Base-by-base conservation (phyloP, 1,140 invertebrate genomes). In the Euwallacea similis region DNA sequence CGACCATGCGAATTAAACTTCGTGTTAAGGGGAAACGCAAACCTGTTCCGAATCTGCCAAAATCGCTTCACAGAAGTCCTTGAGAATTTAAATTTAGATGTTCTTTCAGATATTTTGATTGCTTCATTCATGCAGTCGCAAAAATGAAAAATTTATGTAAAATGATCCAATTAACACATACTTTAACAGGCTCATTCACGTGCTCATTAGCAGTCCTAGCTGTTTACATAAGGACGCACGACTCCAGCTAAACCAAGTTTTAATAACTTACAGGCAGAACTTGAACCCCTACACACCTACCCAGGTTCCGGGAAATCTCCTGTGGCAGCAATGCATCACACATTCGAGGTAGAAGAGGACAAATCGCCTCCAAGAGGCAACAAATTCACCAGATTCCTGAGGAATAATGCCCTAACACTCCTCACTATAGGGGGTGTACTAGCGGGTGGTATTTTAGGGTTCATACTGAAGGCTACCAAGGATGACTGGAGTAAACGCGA, bases 381-480 rank as follows among this genome's bases (percentile, higher is more conserved):
- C 59, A 78, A 75, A 70, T 74, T 64, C 47, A 3, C 56, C 1
- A 41, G 59, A 7, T 79, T 74, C 61, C 44, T 79, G 21, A 66
- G 62, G 44, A 54, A 66, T 7, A 91, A 91, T 77, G 81, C 89
- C 0, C 77, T 93, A 16, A 90, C 90, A n/a, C 79, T 91, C 47
- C 77, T 90, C 42, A 92, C 90, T 7, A 83, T 92, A 7, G 70
- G 83, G 1, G 88, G 89, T n/a, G 90, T 92, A 0, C 71, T 90
- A 2, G 81, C 81, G 9, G 90, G 90, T n/a, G 83, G 87, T 2
- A 82, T 82, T 33, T 76, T 92, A 2, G 91, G 91, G 2, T 84
- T 91, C 21, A 82, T 85, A 58, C 78, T 91, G 7, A 84, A 85
- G 74, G 75, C 75, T 43, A 71, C 76, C 7, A 68, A 78, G 0